Evolutionary conservation across 2,113 vertebrate species (phyloP), one percentile per base, ranked within the genome.

Genomic region (Pao palembangensis): DNA sequence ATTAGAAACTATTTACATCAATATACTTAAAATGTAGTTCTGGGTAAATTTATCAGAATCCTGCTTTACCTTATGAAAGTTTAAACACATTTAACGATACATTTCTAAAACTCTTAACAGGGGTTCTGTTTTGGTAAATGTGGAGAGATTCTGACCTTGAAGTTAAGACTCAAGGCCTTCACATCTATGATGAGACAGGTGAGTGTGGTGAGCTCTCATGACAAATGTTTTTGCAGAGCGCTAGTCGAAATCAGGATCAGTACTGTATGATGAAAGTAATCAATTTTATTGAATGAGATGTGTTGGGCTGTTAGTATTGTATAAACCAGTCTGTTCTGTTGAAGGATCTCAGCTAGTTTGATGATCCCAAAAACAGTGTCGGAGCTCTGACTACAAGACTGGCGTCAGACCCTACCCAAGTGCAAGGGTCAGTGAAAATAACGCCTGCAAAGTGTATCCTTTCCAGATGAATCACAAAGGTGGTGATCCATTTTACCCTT

Each of bases 361-460:
- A 98, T 65, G 52, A 94, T 31, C 59, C 84, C 31, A 93, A 91
- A 85, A 99, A 99, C 76, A 97, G 83, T 42, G 93, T 94, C 6
- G 97, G 97, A 28, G 93, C 94, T 0, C 90, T 98, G 74, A 96
- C 95, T n/a, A 95, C 97, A 2, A 92, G 96, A 82, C 93, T 98
- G 75, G 94, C 96, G 8, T 92, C 92, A 31, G 96, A 99, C 28
- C 94, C 96, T 54, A 92, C 96, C 46, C 94, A 96, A 92, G 96
- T 99, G 4, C 95, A 98, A 88, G 96, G 49, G 97, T 98, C 17
- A 50, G 52, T n/a, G 25, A 38, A 58, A 5, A 11, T 3, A 5
- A 31, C 48, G 12, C 2, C 0, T 48, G 34, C 48, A 65, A 21
- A 28, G 21, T 23, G 21, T 3, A 23, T 23, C 31, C 8, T 3